phyloP scores from a whole-genome alignment of 2,888 invertebrate species.

The Emesis russula region DNA sequence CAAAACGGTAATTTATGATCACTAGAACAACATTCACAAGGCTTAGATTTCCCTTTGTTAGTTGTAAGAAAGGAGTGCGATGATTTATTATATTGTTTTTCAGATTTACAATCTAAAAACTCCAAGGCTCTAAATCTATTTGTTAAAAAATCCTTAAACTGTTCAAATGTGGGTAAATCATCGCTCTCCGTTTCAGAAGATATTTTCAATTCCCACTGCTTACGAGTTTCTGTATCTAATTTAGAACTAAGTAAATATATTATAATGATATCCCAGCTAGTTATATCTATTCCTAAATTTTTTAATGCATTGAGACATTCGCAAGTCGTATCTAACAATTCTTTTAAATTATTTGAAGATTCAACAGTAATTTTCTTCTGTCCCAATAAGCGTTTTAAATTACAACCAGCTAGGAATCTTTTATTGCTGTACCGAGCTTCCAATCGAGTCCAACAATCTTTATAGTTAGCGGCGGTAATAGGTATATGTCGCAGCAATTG shows the following conservation, averaged over 20 bases:
- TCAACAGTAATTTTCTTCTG: slow-evolving; percentile 57
- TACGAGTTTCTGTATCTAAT: slow-evolving; percentile 55
- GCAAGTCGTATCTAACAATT: slow-evolving; percentile 71
- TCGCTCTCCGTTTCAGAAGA: slow-evolving; percentile 13
- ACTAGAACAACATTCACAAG: slow-evolving; percentile 28
- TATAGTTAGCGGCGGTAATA: slow-evolving; percentile 70
- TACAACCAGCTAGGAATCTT: slow-evolving; percentile 64
- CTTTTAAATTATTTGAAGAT: slow-evolving; percentile 68
- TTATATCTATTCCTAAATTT: slow-evolving; percentile 54
- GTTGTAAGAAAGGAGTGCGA: neutral
- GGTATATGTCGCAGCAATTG: slow-evolving; percentile 68
- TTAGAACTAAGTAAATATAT: slow-evolving; percentile 48
- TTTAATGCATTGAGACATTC: slow-evolving; percentile 71
- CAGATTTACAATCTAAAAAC: slow-evolving; percentile 40
- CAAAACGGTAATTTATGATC: slow-evolving; percentile 81
- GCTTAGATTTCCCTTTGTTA: neutral
- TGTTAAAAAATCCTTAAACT: slow-evolving; percentile 51
- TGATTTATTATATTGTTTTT: neutral
- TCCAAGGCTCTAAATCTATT: slow-evolving; percentile 50
- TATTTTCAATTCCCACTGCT: slow-evolving; percentile 54
- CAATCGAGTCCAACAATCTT: slow-evolving; percentile 69
- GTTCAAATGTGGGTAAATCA: slow-evolving; percentile 41
- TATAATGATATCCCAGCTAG: slow-evolving; percentile 51
- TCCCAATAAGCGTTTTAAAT: slow-evolving; percentile 60
- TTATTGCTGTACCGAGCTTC: slow-evolving; percentile 78